phyloP scores from a whole-genome alignment of 2,888 invertebrate genomes.

The Argynnis bischoffii region DNA sequence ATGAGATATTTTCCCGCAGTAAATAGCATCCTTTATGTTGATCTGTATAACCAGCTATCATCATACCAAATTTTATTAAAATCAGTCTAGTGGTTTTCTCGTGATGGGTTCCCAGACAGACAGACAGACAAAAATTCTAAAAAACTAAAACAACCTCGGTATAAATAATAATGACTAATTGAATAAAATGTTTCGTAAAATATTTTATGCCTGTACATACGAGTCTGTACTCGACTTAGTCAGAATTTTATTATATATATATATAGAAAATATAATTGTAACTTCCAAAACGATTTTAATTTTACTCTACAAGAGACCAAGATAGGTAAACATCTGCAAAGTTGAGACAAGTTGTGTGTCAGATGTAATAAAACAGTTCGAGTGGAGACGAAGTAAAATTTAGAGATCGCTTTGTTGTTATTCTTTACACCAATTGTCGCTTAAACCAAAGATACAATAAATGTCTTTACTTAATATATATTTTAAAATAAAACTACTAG shows the following conservation, averaged over 20 bases:
- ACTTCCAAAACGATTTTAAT: conserved; percentile 6
- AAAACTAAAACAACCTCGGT: no score
- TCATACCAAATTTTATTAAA: no score
- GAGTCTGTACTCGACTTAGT: no score
- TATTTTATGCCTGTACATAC: no score
- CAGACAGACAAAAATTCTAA: no score
- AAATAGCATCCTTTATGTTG: not conserved
- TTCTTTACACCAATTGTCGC: conserved; percentile 8
- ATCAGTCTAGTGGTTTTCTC: no score
- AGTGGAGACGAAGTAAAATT: conserved; percentile 12
- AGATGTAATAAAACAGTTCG: conserved; percentile 22
- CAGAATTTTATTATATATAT: no score
- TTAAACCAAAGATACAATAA: not conserved
- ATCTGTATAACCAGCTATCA: not conserved
- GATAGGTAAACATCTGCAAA: conserved; percentile 18
- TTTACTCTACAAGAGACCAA: conserved; percentile 4
- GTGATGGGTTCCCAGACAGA: no score
- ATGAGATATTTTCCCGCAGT: no score
- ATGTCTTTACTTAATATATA: no score
- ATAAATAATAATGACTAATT: no score
- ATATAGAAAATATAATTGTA: not conserved
- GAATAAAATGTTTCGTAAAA: not conserved
- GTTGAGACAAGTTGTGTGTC: conserved; percentile 14
- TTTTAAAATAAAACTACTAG: no score
- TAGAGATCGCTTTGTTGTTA: conserved; percentile 21